Evolutionary conservation across 2,797 vertebrate genomes (phyloP).

Genomic region (Hippopotamyrus pictus): DNA sequence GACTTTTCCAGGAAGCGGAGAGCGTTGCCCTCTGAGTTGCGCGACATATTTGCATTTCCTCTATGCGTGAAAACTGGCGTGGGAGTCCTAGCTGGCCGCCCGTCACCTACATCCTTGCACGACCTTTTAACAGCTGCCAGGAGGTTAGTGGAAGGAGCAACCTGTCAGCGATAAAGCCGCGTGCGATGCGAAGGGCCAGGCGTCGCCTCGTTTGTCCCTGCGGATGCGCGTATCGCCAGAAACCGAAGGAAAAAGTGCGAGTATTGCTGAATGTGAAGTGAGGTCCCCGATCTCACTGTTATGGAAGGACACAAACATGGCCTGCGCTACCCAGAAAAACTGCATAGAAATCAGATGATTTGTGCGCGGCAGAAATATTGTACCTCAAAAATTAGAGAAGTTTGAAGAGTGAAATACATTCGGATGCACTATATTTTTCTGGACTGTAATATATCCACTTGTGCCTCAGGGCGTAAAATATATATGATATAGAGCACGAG

Average conservation of each 20-base stretch:
- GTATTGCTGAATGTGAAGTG: not conserved
- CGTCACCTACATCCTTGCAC: not conserved
- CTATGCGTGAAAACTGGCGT: not conserved
- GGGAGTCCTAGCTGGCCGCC: not conserved
- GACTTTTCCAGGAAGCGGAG: constrained; percentile 36
- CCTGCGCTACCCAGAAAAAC: not conserved
- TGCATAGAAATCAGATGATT: not conserved
- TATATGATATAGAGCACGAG: not conserved
- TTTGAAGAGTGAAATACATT: not conserved
- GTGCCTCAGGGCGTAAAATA: not conserved
- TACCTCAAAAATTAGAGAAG: not conserved
- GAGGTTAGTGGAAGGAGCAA: not conserved
- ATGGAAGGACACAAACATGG: not conserved
- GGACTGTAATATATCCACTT: not conserved
- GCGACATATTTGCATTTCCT: not conserved
- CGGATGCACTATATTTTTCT: not conserved
- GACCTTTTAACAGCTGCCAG: not conserved
- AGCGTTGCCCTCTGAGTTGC: not conserved
- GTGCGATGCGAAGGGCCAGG: not conserved
- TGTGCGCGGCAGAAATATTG: not conserved
- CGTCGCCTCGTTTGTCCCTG: not conserved
- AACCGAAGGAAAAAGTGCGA: not conserved
- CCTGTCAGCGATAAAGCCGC: not conserved
- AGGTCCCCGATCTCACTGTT: not conserved
- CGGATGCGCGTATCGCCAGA: not conserved